Conservation (phyloP, 2,888 invertebrate species). For the Pseudanteris insignis region DNA sequence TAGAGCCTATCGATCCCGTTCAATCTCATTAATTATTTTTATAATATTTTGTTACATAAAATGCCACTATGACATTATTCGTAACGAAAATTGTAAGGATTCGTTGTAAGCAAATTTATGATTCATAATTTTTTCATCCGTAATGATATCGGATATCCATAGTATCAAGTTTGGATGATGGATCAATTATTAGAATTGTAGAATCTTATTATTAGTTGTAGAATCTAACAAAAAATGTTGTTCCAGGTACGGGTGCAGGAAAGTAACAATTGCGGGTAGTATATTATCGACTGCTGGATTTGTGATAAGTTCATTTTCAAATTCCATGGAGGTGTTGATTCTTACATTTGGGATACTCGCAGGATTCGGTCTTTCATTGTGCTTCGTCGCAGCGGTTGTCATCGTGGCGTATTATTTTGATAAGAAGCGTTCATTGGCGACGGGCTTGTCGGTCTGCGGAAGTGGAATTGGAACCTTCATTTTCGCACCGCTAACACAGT, state of each 20-base stretch:
- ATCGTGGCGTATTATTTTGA: conserved; percentile 92
- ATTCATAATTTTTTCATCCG: too few relatives aligned
- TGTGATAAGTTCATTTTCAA: conserved; percentile 78
- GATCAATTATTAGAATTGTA: too few relatives aligned
- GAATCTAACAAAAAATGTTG: neutral
- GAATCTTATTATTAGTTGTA: neutral
- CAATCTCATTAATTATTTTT: too few relatives aligned
- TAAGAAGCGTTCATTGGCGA: conserved; percentile 83
- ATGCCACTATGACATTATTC: too few relatives aligned
- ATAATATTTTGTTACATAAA: too few relatives aligned
- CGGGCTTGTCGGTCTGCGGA: conserved; percentile 86
- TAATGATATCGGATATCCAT: too few relatives aligned
- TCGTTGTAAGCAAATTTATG: too few relatives aligned
- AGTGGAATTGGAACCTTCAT: conserved; percentile 89
- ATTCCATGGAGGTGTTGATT: conserved; percentile 80
- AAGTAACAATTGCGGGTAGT: conserved; percentile 81
- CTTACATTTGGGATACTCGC: conserved; percentile 85
- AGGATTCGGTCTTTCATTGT: conserved; percentile 85
- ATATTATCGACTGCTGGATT: conserved; percentile 80
- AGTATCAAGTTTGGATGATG: too few relatives aligned
- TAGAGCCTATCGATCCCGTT: too few relatives aligned
- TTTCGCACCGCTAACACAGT: conserved; percentile 82
- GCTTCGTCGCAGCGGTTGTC: conserved; percentile 90
- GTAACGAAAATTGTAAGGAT: too few relatives aligned
- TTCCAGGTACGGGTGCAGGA: conserved; percentile 79